A percentile compares a stretch with the other conserved stretches of the same genome.
phyloP scores from a whole-genome alignment of 1,140 invertebrate genomes.

The Copidosoma floridanum region DNA sequence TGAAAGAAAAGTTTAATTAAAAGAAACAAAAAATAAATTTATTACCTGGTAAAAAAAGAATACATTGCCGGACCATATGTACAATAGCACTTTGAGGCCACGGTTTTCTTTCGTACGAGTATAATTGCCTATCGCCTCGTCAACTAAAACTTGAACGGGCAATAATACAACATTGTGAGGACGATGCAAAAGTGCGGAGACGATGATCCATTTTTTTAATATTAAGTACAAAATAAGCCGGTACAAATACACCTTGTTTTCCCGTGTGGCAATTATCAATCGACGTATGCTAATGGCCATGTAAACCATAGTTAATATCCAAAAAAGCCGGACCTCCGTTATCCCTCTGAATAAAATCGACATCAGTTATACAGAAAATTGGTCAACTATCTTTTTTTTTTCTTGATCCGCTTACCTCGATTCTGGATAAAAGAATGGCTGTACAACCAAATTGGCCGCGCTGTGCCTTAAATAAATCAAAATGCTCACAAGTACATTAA shows the following conservation, averaged over 20 bases:
- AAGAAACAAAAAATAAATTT: too few relatives aligned
- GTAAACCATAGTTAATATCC: conserved; percentile 36
- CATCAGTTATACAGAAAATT: background rate
- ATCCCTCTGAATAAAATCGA: conserved; percentile 39
- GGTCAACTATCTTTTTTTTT: background rate
- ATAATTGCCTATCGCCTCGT: conserved; percentile 46
- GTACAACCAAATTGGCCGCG: conserved; percentile 31
- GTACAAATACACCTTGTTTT: conserved; percentile 17
- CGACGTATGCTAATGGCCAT: conserved; percentile 31
- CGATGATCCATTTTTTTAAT: conserved; percentile 58
- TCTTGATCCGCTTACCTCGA: conserved; percentile 44
- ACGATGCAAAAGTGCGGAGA: conserved; percentile 67
- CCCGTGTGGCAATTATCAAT: conserved; percentile 19
- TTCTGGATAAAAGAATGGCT: conserved; percentile 35
- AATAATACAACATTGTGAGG: conserved; percentile 76
- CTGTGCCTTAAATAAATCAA: conserved; percentile 49
- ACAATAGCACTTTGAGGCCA: conserved; percentile 44
- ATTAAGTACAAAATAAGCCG: conserved; percentile 30
- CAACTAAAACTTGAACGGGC: conserved; percentile 61
- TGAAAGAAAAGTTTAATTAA: too few relatives aligned
- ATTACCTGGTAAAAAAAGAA: conserved; percentile 80
- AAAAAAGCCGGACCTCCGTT: conserved; percentile 44
- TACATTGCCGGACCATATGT: conserved; percentile 68
- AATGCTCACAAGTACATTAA: conserved; percentile 24
- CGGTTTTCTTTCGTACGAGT: conserved; percentile 23